These are phyloP conservation scores for Spodoptera exigua DNA, from an alignment of 2,888 invertebrate species.

Conservation along the genomic window DNA sequence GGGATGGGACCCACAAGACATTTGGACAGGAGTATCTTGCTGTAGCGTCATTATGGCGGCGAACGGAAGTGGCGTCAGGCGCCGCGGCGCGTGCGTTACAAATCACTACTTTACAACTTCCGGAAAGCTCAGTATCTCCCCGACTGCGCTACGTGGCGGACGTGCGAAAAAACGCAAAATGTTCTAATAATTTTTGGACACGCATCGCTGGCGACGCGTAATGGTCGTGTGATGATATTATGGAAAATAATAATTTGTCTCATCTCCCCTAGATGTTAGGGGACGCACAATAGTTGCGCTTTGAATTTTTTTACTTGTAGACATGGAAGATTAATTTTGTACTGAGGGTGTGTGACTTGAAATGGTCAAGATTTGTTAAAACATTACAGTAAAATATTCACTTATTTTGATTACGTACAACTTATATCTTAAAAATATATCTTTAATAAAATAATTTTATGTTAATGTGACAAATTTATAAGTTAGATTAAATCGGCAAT, in stretches of 20 bases:
- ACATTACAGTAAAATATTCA: not conserved
- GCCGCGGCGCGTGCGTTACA: slow-evolving; percentile 89
- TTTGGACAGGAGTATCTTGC: slow-evolving; percentile 63
- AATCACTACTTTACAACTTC: slow-evolving; percentile 90
- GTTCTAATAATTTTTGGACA: slow-evolving; percentile 83
- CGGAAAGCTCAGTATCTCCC: slow-evolving; percentile 78
- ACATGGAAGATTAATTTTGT: slow-evolving; percentile 60
- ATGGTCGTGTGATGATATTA: slow-evolving; percentile 87
- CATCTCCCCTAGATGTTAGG: slow-evolving; percentile 71
- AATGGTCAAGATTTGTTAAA: slow-evolving; percentile 28
- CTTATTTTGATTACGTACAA: not conserved
- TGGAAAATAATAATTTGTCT: slow-evolving; percentile 87
- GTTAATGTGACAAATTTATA: too few relatives aligned
- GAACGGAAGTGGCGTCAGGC: slow-evolving; percentile 85
- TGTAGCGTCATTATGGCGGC: slow-evolving; percentile 82
- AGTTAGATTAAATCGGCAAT: too few relatives aligned
- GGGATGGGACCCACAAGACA: slow-evolving; percentile 65
- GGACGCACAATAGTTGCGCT: slow-evolving; percentile 69
- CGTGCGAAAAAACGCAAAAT: slow-evolving; percentile 75
- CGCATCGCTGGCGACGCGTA: slow-evolving; percentile 79
- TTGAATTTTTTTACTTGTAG: slow-evolving; percentile 68
- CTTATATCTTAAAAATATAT: too few relatives aligned
- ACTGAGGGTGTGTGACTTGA: slow-evolving; percentile 33
- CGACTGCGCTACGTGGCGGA: slow-evolving; percentile 72
- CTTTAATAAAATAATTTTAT: too few relatives aligned